phyloP scores from a whole-genome alignment of 2,888 invertebrate species.

The Drosophila suboccidentalis region DNA sequence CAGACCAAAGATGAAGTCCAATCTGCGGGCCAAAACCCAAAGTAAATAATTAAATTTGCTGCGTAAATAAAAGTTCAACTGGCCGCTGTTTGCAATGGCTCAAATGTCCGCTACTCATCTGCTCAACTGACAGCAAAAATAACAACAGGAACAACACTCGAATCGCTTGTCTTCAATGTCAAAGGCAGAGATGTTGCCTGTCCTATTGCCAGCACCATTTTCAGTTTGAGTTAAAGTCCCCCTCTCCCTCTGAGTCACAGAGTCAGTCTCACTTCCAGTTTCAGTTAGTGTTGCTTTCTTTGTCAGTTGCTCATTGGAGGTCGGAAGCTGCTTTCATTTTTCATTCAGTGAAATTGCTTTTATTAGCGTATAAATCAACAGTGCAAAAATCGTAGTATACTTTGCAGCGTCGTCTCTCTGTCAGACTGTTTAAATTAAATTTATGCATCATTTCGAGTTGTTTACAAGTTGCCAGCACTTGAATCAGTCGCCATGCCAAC shows the following conservation, averaged over 20 bases:
- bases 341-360: conserved; percentile 78
- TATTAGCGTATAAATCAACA: conserved; percentile 80
- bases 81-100: conserved; percentile 27
- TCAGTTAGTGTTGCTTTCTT: conserved; percentile 8
- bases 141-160: conserved; percentile 45
- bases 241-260: neutral
- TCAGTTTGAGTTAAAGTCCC: conserved; percentile 11
- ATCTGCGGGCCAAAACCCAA: conserved; percentile 30
- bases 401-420: conserved; percentile 41
- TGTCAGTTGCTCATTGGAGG: conserved; percentile 9
- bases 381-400: conserved; percentile 77
- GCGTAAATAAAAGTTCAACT: conserved; percentile 77
- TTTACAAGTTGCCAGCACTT: conserved; percentile 67
- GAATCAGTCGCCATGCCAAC: conserved; percentile 19
- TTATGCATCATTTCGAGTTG: conserved; percentile 78
- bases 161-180: conserved; percentile 73
- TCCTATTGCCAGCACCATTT: neutral
- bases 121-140: conserved; percentile 37
- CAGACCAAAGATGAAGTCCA: conserved; percentile 22
- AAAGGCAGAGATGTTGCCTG: conserved; percentile 63
- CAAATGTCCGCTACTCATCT: conserved; percentile 42
- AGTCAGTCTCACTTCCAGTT: neutral
- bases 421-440: conserved; percentile 73
- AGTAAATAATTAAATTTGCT: conserved; percentile 81
- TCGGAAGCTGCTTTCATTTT: conserved; percentile 64